A percentile compares a stretch with the other conserved stretches of the same genome.
These are phyloP conservation scores for Phrynosoma platyrhinos DNA, from an alignment of 2,113 vertebrate species.

Conservation along the genomic window DNA sequence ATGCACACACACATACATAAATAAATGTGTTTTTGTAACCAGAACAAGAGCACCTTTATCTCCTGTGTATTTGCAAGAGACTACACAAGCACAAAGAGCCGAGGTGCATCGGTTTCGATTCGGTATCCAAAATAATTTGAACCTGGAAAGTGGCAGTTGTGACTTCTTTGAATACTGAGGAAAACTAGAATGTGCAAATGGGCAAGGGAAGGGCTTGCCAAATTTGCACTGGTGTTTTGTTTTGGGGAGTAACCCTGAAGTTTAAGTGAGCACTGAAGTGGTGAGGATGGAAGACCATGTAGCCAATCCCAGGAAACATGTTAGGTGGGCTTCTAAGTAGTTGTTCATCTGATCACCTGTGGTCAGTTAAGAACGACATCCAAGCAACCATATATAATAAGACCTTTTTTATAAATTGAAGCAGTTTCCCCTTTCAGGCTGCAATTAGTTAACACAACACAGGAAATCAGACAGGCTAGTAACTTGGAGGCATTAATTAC, in stretches of 20 bases:
- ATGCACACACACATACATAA: not conserved
- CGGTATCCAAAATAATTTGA: not conserved
- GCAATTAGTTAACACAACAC: not conserved
- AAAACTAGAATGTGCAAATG: not conserved
- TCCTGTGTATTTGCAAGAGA: not conserved
- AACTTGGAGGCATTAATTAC: not conserved
- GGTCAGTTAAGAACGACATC: not conserved
- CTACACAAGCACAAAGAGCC: not conserved
- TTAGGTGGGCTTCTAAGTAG: not conserved
- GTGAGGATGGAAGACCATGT: not conserved
- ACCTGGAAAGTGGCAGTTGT: not conserved
- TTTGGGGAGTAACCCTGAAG: not conserved
- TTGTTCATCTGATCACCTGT: not conserved
- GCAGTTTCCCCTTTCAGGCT: not conserved
- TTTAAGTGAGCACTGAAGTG: not conserved
- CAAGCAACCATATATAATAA: not conserved
- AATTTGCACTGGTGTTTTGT: not conserved
- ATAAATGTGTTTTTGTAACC: not conserved
- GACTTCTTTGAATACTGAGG: not conserved
- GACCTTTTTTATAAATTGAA: not conserved
- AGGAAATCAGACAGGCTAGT: not conserved
- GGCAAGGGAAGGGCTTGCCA: not conserved
- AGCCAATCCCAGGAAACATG: not conserved
- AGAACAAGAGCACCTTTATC: slow-evolving; percentile 4
- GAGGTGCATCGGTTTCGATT: not conserved